Evolutionary conservation across 2,797 vertebrate genomes (phyloP), one percentile per base, ranked within the genome.

Genomic region (Myotis daubentonii): DNA sequence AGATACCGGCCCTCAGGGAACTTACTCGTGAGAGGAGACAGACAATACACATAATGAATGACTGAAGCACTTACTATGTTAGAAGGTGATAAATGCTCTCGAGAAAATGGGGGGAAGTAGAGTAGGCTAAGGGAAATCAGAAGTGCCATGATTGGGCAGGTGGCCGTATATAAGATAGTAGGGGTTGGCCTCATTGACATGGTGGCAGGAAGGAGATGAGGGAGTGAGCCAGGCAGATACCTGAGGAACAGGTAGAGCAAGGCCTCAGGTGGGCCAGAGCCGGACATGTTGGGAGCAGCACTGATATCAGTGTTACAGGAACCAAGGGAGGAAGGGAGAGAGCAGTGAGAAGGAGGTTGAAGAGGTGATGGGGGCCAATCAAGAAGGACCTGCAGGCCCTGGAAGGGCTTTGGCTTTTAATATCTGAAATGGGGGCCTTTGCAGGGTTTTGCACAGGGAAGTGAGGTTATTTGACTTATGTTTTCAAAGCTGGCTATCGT

Each of bases 391-490:
- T 4, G 36, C 15, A 16, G 36, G 30, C 65, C 9, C 44, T 6
- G 3, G 71, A n/a, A 36, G 19, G 51, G 38, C 19, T 86, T 49
- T 74, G 38, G 20, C 51, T 65, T 81, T 55, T 62, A 2, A 71
- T 62, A 62, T 38, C 23, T 3, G 1, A 30, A 44, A 30, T 44
- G 36, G 8, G 12, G 17, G 12, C 1, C 30, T 51, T 44, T 2
- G 0, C 28, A 33, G 70, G 33, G 33, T 25, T 51, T 44, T n/a
- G 1, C 0, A 1, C 2, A 7, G n/a, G 28, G 6, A 23, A n/a
- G 49, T n/a, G n/a, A 49, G 38, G n/a, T 12, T 55, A 38, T 55
- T 10, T 1, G 3, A 49, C 28, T 23, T 7, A 13, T 16, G 49
- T 57, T 30, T 75, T 57, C 22, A 33, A 44, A 94, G 44, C 36